A percentile compares a stretch with the other conserved stretches of the same genome.
Conservation (phyloP, 2,113 vertebrate species). For the Macroglossus sobrinus region DNA sequence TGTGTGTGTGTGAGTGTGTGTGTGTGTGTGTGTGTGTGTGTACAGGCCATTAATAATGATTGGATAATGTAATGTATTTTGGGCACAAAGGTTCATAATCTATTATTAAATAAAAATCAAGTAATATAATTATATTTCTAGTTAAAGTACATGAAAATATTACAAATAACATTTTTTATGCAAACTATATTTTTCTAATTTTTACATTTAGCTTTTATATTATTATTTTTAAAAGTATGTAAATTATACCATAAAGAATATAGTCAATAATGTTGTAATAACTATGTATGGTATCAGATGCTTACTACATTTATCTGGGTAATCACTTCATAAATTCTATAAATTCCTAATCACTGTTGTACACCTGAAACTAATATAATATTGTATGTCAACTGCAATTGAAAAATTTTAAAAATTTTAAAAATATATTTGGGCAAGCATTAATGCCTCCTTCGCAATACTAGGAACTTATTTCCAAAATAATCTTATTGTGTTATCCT, state of each 20-base stretch:
- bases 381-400: too few species aligned
- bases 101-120: constrained; percentile 7
- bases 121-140: not conserved
- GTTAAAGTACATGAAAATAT: not conserved
- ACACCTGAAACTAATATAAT: too few species aligned
- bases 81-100: not conserved
- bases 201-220: not conserved
- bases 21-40: not conserved
- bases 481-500: not conserved
- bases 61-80: not conserved
- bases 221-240: not conserved
- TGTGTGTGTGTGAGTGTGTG: not conserved
- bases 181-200: not conserved
- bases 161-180: not conserved
- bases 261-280: too few species aligned
- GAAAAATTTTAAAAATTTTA: too few species aligned
- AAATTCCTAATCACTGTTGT: too few species aligned
- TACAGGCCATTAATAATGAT: not conserved
- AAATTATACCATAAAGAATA: too few species aligned
- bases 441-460: not conserved
- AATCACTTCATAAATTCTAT: too few species aligned
- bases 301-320: too few species aligned
- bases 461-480: not conserved
- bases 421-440: not conserved
- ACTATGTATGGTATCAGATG: too few species aligned